phyloP scores from a whole-genome alignment of 2,888 invertebrate species.

The Stegana nigrithorax region DNA sequence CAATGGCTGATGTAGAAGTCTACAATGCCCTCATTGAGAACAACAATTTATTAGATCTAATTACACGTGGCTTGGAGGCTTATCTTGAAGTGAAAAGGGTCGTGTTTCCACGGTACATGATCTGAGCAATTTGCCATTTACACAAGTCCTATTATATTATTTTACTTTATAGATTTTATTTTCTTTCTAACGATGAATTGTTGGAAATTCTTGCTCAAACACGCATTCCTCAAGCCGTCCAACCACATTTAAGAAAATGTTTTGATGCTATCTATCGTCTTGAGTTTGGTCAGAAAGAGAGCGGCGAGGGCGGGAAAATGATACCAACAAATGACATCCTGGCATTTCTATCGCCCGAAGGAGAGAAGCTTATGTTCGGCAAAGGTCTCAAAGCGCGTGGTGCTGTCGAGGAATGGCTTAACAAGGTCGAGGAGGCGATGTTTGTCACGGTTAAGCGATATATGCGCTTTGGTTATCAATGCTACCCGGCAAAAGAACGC shows the following conservation, averaged over 20 bases:
- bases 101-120: slow-evolving; percentile 78
- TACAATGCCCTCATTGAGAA: slow-evolving; percentile 78
- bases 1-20: slow-evolving; percentile 79
- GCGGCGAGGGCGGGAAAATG: slow-evolving; percentile 71
- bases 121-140: background rate
- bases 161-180: slow-evolving; percentile 75
- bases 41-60: slow-evolving; percentile 85
- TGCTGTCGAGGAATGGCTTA: slow-evolving; percentile 92
- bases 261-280: slow-evolving; percentile 85
- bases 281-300: slow-evolving; percentile 79
- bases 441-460: slow-evolving; percentile 80
- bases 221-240: slow-evolving; percentile 88
- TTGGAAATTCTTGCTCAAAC: slow-evolving; percentile 93
- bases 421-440: slow-evolving; percentile 92
- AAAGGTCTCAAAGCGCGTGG: slow-evolving; percentile 88
- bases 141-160: background rate
- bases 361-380: slow-evolving; percentile 82
- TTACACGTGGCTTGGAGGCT: slow-evolving; percentile 89
- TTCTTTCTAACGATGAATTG: slow-evolving; percentile 89
- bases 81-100: slow-evolving; percentile 90
- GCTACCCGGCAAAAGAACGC: slow-evolving; percentile 75
- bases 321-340: slow-evolving; percentile 83
- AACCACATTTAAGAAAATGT: slow-evolving; percentile 89
- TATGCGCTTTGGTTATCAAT: slow-evolving; percentile 80
- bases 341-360: slow-evolving; percentile 91